Conservation (phyloP, 2,888 invertebrate genomes). For the Prosapia bicincta region DNA sequence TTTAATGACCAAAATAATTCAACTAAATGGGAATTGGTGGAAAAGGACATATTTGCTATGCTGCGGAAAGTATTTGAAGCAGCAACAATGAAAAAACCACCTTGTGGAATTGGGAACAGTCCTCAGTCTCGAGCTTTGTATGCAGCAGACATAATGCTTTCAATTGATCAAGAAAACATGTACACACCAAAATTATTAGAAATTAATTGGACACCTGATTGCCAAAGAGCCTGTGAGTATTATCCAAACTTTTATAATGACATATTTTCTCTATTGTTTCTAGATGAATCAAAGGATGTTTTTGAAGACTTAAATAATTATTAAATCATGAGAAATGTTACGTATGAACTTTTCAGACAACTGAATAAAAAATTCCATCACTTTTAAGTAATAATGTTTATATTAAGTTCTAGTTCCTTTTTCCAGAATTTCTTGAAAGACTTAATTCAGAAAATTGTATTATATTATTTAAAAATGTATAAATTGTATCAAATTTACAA, state of each 20-base stretch:
- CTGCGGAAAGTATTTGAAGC: constrained; percentile 68
- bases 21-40: constrained; percentile 64
- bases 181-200: constrained; percentile 81
- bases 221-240: constrained; percentile 84
- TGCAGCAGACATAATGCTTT: constrained; percentile 84
- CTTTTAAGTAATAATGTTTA: too few relatives aligned
- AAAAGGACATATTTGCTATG: constrained; percentile 67
- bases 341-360: too few relatives aligned
- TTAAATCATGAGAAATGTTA: too few relatives aligned
- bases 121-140: constrained; percentile 85
- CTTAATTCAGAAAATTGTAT: too few relatives aligned
- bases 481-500: too few relatives aligned
- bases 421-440: too few relatives aligned
- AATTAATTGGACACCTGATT: constrained; percentile 89
- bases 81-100: constrained; percentile 63
- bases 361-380: too few relatives aligned
- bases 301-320: constrained; percentile 17
- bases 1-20: constrained; percentile 73
- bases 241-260: constrained; percentile 88
- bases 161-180: constrained; percentile 44
- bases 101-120: constrained; percentile 71
- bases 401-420: too few relatives aligned
- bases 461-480: too few relatives aligned
- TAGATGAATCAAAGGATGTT: constrained; percentile 23
- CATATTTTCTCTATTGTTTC: constrained; percentile 74